Evolutionary conservation across 2,888 invertebrate genomes (phyloP), one percentile per base, ranked within the genome.

Genomic region (Drosophila sordidapex): DNA sequence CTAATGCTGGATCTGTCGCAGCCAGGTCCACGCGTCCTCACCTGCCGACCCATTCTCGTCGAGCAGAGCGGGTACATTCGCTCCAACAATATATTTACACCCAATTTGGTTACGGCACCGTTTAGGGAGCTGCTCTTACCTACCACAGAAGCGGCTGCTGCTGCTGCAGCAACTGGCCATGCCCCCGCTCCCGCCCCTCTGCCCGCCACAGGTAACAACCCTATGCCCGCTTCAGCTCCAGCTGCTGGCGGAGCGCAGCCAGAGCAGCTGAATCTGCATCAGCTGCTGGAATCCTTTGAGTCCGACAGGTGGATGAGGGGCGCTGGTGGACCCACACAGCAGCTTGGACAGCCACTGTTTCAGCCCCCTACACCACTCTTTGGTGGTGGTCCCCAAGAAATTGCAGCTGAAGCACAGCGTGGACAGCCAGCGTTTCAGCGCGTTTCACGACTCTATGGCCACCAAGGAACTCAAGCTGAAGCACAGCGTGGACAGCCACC

Each of bases 1-100:
- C 95, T 98, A 56, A 96, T 96, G 92, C 94, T 97, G 54, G 95
- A 97, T 87, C 94, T 96, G 74, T 94, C 94, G 36, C 94, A 95
- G 79, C 94, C 95, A 7, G 95, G 96, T 7, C 97, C 97, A 0
- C 94, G 97, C 69, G 94, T 95, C 70, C 94, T 97, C 49, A 94
- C 95, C 59, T 96, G 96, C 84, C 94, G 96, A 43, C 96, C 96
- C n/a, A 95, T 96, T 75, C 93, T 96, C 38, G 95, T 96, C 38
- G 96, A 96, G 84, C 96, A 96, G 88, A 95, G 94, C 43, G 93
- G 93, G 36, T 93, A 93, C 67, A 93, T 93, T 25, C 93, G 93
- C 64, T 93, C 93, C 1, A 93, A 93, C 65, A 93, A 93, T 60
- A 83, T 90, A 49, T 82, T 90, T 25, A 60, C 88, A 7, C 88